Evolutionary conservation across 2,113 vertebrate genomes (phyloP).

Genomic region (Picathartes gymnocephalus): DNA sequence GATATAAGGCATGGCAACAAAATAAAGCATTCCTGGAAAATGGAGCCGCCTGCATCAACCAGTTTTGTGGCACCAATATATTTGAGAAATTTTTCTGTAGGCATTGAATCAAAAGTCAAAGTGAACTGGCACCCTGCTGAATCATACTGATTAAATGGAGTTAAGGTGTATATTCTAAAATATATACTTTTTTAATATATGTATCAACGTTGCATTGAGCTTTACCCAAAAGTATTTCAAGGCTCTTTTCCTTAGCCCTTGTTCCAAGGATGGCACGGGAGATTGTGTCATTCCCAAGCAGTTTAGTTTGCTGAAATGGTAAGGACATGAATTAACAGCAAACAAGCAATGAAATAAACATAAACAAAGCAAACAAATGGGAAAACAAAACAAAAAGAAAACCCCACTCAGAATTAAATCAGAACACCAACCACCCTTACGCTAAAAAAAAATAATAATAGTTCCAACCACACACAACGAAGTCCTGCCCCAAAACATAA

Average conservation of each 20-base stretch:
- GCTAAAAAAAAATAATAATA: not conserved
- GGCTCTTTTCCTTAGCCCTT: not conserved
- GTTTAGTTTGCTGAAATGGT: not conserved
- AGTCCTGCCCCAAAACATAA: not conserved
- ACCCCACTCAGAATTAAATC: accelerated
- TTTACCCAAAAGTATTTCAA: not conserved
- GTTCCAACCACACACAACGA: not conserved
- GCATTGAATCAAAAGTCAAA: not conserved
- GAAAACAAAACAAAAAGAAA: not conserved
- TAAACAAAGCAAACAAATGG: not conserved
- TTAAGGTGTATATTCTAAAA: not conserved
- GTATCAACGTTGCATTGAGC: not conserved
- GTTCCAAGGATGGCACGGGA: not conserved
- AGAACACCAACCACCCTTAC: not conserved
- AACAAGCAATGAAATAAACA: not conserved
- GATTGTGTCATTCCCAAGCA: not conserved
- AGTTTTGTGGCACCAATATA: not conserved
- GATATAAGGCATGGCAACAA: not conserved
- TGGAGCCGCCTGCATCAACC: not conserved
- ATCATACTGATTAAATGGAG: not conserved
- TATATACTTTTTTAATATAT: not conserved
- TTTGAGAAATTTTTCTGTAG: not conserved
- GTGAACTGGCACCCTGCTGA: not conserved
- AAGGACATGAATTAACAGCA: not conserved
- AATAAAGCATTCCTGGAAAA: not conserved